These are phyloP conservation scores for Arion vulgaris DNA, from an alignment of 1,140 invertebrate genomes.

Conservation along the genomic window DNA sequence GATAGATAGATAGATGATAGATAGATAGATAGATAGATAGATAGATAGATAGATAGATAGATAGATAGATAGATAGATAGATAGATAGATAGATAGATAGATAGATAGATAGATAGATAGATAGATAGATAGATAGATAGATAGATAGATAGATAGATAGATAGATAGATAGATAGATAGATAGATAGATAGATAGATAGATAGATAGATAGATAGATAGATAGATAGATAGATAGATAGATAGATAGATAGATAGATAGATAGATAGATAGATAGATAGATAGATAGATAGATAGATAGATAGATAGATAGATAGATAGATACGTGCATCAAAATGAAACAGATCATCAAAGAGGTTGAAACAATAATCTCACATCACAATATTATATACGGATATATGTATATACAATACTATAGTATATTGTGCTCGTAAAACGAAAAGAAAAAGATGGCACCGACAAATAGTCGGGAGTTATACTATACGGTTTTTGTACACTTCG, in stretches of 20 bases:
- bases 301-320: slow-evolving; percentile 20
- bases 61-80: neutral
- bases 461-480: too few species aligned
- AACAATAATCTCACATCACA: too few species aligned
- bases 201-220: slow-evolving; percentile 21
- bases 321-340: too few species aligned
- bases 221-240: slow-evolving; percentile 22
- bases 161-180: neutral
- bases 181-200: slow-evolving; percentile 21
- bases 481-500: too few species aligned
- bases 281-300: slow-evolving; percentile 22
- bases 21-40: neutral
- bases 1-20: neutral
- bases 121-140: slow-evolving; percentile 1
- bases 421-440: too few species aligned
- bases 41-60: neutral
- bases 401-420: too few species aligned
- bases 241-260: slow-evolving; percentile 22
- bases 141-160: neutral
- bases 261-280: slow-evolving; percentile 22
- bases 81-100: neutral
- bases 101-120: neutral
- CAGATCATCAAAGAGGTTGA: too few species aligned
- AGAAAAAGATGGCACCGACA: too few species aligned
- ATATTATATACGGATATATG: too few species aligned